phyloP scores from a whole-genome alignment of 2,888 invertebrate species.

The Dorcus hopei region DNA sequence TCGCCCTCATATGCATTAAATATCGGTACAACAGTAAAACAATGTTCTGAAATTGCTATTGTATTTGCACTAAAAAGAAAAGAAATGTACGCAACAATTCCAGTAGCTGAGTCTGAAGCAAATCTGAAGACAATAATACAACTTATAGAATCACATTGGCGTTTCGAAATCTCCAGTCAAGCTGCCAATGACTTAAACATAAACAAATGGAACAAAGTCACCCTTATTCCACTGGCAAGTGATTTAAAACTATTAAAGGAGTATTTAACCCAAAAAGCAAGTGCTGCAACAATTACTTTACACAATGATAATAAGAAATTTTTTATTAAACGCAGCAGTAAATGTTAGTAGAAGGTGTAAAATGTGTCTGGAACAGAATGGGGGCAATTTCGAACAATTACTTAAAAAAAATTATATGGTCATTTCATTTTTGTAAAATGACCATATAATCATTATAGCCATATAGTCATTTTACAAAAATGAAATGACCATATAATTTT shows the following conservation, averaged over 20 bases:
- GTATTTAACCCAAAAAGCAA: slow-evolving; percentile 7
- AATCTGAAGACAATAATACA: slow-evolving; percentile 25
- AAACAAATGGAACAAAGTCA: slow-evolving; percentile 21
- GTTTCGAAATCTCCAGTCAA: slow-evolving; percentile 21
- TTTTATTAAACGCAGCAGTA: too few species aligned
- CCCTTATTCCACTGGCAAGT: slow-evolving; percentile 17
- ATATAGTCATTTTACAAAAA: too few species aligned
- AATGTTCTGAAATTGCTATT: slow-evolving; percentile 5
- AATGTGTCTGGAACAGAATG: too few species aligned
- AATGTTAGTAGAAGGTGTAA: too few species aligned
- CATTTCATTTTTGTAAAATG: too few species aligned
- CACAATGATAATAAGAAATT: slow-evolving; percentile 2
- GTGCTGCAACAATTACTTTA: background rate
- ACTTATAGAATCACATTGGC: slow-evolving; percentile 20
- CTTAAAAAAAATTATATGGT: too few species aligned
- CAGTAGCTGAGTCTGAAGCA: slow-evolving; percentile 16
- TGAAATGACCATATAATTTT: too few species aligned
- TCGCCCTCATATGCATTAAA: background rate
- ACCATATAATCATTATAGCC: too few species aligned
- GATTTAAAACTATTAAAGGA: slow-evolving; percentile 20
- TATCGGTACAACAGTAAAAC: background rate
- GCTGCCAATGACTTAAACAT: slow-evolving; percentile 15
- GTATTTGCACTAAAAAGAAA: slow-evolving; percentile 20
- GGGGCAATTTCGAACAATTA: too few species aligned
- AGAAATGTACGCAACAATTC: slow-evolving; percentile 6